A percentile compares a stretch with the other conserved stretches of the same genome.
phyloP scores from a whole-genome alignment of 2,888 invertebrate species.

The Himalopsyche anomala region DNA sequence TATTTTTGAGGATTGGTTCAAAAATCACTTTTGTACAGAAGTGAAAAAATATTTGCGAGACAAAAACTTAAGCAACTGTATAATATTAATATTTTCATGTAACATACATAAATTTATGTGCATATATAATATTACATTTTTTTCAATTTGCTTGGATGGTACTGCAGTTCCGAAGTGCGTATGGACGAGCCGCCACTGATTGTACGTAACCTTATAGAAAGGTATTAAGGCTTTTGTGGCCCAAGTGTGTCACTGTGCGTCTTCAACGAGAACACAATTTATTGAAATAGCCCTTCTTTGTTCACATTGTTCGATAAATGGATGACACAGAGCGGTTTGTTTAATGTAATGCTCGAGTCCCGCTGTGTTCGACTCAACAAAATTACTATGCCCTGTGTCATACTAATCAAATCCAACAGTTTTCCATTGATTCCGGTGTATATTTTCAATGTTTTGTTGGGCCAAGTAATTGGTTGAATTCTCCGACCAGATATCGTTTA shows the following conservation, averaged over 20 bases:
- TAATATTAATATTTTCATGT: too few species aligned
- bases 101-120: too few species aligned
- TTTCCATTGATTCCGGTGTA: not conserved
- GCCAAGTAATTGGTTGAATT: constrained; percentile 14
- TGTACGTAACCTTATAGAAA: too few species aligned
- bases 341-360: constrained; percentile 33
- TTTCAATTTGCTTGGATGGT: too few species aligned
- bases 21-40: too few species aligned
- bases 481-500: not conserved
- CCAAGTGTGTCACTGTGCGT: not conserved
- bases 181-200: too few species aligned
- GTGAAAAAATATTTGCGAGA: too few species aligned
- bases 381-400: constrained; percentile 33
- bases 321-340: constrained; percentile 45
- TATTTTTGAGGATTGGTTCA: too few species aligned
- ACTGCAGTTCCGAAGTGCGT: too few species aligned
- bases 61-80: too few species aligned
- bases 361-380: not conserved
- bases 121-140: too few species aligned
- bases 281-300: constrained; percentile 38
- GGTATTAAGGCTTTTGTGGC: too few species aligned
- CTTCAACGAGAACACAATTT: not conserved
- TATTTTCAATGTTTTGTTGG: not conserved
- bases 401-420: constrained; percentile 5
- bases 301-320: constrained; percentile 46